Percentiles rank a stretch among this genome's conserved stretches.
These are phyloP conservation scores for Pelusios castaneus DNA, from an alignment of 2,113 vertebrate species.

Conservation along the genomic window DNA sequence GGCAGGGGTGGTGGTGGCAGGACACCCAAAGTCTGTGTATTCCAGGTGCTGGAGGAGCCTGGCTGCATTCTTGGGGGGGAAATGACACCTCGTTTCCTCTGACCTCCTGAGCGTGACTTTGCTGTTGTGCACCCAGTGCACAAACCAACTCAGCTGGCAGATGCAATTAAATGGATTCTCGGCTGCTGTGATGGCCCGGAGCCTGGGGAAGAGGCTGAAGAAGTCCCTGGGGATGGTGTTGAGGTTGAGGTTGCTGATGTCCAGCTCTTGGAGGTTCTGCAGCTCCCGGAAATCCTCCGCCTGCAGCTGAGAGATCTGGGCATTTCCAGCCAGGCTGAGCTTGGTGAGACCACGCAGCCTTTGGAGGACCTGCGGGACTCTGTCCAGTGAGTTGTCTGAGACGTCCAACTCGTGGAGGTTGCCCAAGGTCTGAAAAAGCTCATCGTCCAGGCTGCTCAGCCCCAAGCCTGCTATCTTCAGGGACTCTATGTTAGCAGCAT, in stretches of 20 bases:
- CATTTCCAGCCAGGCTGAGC: conserved; percentile 89
- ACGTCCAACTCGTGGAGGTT: conserved; percentile 93
- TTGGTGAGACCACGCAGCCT: conserved; percentile 81
- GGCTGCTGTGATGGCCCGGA: conserved; percentile 83
- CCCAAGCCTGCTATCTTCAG: conserved; percentile 88
- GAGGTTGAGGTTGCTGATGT: conserved; percentile 92
- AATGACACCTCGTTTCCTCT: conserved; percentile 95
- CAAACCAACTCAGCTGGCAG: conserved; percentile 92
- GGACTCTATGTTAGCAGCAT: conserved; percentile 86
- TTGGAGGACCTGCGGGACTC: conserved; percentile 77
- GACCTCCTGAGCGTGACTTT: conserved; percentile 79
- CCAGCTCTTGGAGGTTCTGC: conserved; percentile 85
- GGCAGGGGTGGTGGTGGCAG: conserved; percentile 84
- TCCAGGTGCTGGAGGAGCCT: conserved; percentile 87
- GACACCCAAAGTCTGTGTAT: conserved; percentile 90
- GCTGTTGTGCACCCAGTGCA: conserved; percentile 85
- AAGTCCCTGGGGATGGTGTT: conserved; percentile 88
- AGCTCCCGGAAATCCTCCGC: conserved; percentile 84
- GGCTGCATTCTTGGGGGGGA: conserved; percentile 89
- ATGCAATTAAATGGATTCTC: conserved; percentile 97
- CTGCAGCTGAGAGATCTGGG: conserved; percentile 83
- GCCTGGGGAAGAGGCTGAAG: conserved; percentile 82
- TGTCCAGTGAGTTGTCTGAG: conserved; percentile 88
- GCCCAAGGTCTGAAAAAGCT: conserved; percentile 82
- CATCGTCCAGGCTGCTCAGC: conserved; percentile 80